Evolutionary conservation across 1,140 invertebrate genomes (phyloP), one percentile per base, ranked within the genome.

Genomic region (Zaprionus ornatus): DNA sequence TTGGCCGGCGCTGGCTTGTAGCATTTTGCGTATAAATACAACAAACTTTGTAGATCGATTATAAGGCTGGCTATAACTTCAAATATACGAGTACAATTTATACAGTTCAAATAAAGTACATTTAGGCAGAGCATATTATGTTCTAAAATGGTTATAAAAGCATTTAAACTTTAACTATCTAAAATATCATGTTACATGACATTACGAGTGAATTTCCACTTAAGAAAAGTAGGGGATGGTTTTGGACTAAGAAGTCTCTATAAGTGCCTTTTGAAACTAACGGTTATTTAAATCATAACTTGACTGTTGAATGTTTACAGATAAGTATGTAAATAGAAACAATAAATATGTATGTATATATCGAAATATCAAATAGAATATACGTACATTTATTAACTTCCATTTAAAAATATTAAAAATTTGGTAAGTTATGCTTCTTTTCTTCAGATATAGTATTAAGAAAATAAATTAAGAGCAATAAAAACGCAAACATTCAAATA

Each of bases 1-100:
- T 77, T 77, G 74, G 84, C 84, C 84, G 84, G 84, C 84, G 71
- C 84, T 90, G 81, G 85, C 80, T 87, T 87, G 84, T 88, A 88
- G 85, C 84, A 84, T 90, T 88, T 88, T 90, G 84, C 78, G 85
- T 88, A 90, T 78, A 84, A 81, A 88, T 84, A 87, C 82, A 86
- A 86, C 83, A 87, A 87, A 85, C 81, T 79, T 84, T 77, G 82
- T 75, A 85, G 82, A 75, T 74, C 48, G 76, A 70, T 80, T 87
- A 87, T 84, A 87, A 79, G 84, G 85, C 84, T 87, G 84, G 84
- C 84, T 87, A 87, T 90, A 87, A 84, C 84, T 87, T 87, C 84
- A 87, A 87, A 84, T 74, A 87, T 87, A 86, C 82, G 82, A 79
- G 68, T 86, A 87, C 80, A 79, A 61, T 87, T 88, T 87, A 88